These are phyloP conservation scores for Dinocampus coccinellae DNA, from an alignment of 2,888 invertebrate species.

Conservation along the genomic window DNA sequence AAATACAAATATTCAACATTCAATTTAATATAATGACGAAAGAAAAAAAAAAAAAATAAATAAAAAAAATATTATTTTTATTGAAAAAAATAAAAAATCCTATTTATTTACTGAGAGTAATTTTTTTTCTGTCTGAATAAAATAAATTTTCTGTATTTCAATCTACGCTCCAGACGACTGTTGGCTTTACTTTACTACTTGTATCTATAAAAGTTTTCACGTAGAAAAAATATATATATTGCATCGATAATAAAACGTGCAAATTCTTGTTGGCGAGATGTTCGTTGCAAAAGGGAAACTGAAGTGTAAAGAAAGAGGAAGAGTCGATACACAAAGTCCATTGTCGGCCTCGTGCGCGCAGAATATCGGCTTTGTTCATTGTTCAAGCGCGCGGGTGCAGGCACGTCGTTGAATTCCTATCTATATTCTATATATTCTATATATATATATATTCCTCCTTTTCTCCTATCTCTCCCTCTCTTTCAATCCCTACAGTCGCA, in stretches of 20 bases:
- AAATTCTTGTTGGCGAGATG: constrained; percentile 13
- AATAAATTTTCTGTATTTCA: no score
- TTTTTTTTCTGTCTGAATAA: no score
- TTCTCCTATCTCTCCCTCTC: constrained; percentile 14
- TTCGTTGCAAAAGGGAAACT: constrained; percentile 6
- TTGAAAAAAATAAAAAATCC: no score
- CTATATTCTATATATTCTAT: constrained; percentile 11
- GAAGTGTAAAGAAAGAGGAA: constrained; percentile 14
- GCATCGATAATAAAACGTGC: constrained; percentile 30
- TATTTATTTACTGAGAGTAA: no score
- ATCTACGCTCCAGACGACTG: no score
- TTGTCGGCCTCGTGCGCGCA: constrained; percentile 40
- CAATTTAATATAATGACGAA: no score
- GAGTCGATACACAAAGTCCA: constrained; percentile 29
- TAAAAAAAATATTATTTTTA: no score
- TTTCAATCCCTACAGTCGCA: constrained; percentile 38
- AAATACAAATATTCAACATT: no score
- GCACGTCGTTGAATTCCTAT: constrained; percentile 1
- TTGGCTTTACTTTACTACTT: no score
- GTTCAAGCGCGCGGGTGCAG: constrained; percentile 38
- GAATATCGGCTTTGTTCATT: constrained; percentile 48
- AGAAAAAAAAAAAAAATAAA: no score
- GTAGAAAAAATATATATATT: neutral
- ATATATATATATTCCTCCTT: constrained; percentile 9
- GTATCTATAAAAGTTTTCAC: no score